Evolutionary conservation across 2,797 vertebrate genomes (phyloP), one percentile per base, ranked within the genome.

Genomic region (Todus mexicanus): DNA sequence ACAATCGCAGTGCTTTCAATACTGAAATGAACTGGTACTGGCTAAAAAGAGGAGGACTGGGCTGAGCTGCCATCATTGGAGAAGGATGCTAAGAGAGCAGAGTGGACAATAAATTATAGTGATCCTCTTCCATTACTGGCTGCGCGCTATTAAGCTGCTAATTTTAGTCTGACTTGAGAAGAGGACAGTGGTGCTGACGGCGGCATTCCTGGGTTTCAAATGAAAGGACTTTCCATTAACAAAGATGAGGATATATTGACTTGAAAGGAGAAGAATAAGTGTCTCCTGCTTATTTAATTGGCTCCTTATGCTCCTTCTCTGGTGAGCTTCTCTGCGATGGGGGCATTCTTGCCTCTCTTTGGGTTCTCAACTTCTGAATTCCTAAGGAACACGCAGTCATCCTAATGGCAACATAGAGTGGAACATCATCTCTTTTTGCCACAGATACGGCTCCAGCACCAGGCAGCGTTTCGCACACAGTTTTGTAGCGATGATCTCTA

Each of bases 201-300:
- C 50, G 92, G 75, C 4, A 4, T 74, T 90, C 82, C 82, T 94
- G 51, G 51, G 31, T 76, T 83, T 93, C 71, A 79, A 66, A 63
- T 70, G 73, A 37, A 89, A 63, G 57, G 56, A 54, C 72, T 85
- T 87, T 63, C 82, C 86, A 64, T 95, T 88, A 92, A 66, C 64
- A 80, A 56, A 77, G 85, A 94, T 82, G 82, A 94, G 89, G 91
- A 95, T 84, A 20, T 75, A 94, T 86, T 69, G 84, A 90, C 84
- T 89, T 22, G 40, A 35, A 72, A 66, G 51, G 43, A 57, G 63
- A 45, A 63, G 82, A 76, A 37, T 57, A 50, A 89, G 74, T 71
- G 71, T 73, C 82, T 80, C 59, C 84, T 82, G 59, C 29, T 63
- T 10, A 0, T 72, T 92, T 91, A 95, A 91, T 86, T 73, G 71